Conservation (phyloP, 1,140 invertebrate species). For the Tetraneura akinire region DNA sequence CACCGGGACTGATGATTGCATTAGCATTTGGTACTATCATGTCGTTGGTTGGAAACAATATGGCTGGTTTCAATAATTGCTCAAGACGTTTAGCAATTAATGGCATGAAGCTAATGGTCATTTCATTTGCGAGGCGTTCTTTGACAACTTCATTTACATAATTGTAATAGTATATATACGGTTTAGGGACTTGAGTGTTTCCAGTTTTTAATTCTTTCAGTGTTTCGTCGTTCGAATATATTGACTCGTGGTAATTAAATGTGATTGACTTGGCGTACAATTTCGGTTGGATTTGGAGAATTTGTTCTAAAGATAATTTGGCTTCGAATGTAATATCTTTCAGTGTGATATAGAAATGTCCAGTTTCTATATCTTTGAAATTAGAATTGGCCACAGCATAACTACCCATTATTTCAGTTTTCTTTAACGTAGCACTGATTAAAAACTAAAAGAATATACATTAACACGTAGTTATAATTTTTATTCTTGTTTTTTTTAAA, state of each 20-base stretch:
- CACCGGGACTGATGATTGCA: not conserved
- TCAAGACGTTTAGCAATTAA: not conserved
- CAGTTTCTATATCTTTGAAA: not conserved
- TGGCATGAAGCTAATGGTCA: not conserved
- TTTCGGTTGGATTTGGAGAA: not conserved
- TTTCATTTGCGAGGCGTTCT: not conserved
- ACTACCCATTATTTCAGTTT: not conserved
- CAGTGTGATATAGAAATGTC: constrained; percentile 1
- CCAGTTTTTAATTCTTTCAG: not conserved
- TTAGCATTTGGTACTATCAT: not conserved
- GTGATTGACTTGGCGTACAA: not conserved
- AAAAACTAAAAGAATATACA: not conserved
- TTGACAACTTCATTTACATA: not conserved
- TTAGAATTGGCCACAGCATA: not conserved
- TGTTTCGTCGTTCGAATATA: not conserved
- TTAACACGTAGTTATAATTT: not conserved
- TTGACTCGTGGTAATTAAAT: not conserved
- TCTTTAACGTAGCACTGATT: not conserved
- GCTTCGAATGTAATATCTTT: not conserved
- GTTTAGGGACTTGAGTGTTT: not conserved
- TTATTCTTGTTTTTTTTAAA: not conserved
- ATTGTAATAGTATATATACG: not conserved
- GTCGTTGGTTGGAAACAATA: not conserved
- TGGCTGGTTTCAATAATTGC: not conserved
- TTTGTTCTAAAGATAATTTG: not conserved